phyloP scores from a whole-genome alignment of 2,797 vertebrate genomes.

The Vespertilio murinus region DNA sequence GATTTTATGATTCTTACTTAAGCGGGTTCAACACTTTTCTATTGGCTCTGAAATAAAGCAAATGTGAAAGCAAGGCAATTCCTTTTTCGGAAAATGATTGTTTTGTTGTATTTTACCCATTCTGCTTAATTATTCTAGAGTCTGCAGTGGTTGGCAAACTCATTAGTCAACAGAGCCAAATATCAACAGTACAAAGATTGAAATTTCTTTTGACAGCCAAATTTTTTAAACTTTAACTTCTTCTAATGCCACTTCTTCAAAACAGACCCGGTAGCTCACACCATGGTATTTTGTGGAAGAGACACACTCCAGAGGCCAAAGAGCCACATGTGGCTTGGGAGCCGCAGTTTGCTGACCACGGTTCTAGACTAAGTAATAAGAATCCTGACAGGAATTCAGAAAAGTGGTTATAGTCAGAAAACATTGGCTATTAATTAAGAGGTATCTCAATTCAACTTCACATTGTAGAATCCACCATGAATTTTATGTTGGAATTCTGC shows the following conservation, averaged over 20 bases:
- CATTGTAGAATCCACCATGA: background rate
- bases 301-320: no score
- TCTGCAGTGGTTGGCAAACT: no score
- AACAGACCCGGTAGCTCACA: no score
- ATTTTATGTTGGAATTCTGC: background rate
- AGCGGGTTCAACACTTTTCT: background rate
- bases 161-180: no score
- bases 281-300: no score
- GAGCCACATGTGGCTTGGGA: no score
- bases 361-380: background rate
- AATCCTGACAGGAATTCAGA: background rate
- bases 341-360: no score
- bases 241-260: no score
- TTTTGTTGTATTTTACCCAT: background rate
- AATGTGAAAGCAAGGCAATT: background rate
- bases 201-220: no score
- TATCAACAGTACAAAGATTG: no score
- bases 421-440: background rate
- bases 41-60: background rate
- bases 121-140: background rate
- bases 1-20: background rate
- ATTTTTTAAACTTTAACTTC: no score
- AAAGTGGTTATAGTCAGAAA: background rate
- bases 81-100: background rate
- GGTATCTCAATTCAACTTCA: background rate